Evolutionary conservation across 2,888 invertebrate genomes (phyloP).

Genomic region (Halictus quadricinctus): DNA sequence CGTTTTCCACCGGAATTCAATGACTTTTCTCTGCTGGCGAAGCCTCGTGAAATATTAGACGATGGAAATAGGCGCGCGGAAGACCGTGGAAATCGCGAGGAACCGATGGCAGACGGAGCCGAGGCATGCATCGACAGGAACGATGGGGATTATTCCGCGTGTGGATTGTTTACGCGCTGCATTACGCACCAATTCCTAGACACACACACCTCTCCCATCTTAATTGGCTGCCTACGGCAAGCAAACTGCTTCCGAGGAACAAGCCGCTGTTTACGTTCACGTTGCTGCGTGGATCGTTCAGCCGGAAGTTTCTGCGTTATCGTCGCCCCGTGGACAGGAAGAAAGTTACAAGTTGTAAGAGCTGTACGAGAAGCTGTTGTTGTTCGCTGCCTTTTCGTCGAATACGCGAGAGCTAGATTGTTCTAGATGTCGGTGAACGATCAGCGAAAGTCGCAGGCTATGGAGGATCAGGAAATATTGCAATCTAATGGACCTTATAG

Average conservation of each 20-base stretch:
- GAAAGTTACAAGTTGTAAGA: background rate
- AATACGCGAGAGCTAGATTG: background rate
- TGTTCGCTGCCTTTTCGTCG: background rate
- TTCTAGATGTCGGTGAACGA: background rate
- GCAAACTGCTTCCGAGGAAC: conserved; percentile 15
- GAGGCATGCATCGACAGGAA: background rate
- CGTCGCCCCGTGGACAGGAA: background rate
- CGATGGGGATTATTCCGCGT: background rate
- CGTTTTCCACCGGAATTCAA: conserved; percentile 15
- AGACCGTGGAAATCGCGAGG: background rate
- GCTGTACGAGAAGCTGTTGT: background rate
- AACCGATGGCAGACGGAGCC: background rate
- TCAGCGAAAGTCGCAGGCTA: background rate
- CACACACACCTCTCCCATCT: conserved; percentile 10
- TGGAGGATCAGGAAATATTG: background rate
- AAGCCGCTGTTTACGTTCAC: background rate
- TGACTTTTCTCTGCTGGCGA: background rate
- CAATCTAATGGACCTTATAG: background rate
- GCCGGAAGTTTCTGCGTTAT: conserved; percentile 16
- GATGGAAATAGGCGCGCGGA: background rate
- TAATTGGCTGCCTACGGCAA: conserved; percentile 28
- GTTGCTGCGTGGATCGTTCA: conserved; percentile 7
- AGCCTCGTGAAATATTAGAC: conserved; percentile 17
- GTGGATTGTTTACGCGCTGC: conserved; percentile 24
- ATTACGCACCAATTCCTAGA: conserved; percentile 18